These are phyloP conservation scores for Drosophila bocqueti DNA, from an alignment of 1,140 invertebrate genomes.

Conservation along the genomic window DNA sequence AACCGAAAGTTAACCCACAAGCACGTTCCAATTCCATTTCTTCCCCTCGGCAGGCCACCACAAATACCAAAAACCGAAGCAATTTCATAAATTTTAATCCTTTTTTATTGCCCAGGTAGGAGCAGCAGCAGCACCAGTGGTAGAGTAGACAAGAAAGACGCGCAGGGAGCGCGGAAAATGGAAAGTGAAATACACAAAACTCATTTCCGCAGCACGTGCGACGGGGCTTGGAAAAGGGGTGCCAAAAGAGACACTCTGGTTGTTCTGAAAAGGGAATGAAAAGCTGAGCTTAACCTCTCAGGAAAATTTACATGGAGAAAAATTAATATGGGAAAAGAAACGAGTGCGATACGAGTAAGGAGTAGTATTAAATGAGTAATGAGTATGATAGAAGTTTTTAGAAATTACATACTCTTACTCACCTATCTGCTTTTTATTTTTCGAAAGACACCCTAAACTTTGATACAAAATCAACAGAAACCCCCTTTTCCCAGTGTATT, in stretches of 20 bases:
- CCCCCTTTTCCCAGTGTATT: neutral
- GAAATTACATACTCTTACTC: too few species aligned
- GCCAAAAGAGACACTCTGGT: conserved; percentile 15
- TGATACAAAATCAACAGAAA: too few species aligned
- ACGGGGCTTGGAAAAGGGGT: conserved; percentile 7
- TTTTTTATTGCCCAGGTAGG: conserved; percentile 73
- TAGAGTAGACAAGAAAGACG: conserved; percentile 5
- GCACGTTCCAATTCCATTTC: conserved; percentile 67
- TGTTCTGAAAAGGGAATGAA: conserved; percentile 47
- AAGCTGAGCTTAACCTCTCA: conserved; percentile 56
- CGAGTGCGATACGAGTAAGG: neutral
- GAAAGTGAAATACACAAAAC: conserved; percentile 80
- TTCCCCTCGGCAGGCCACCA: conserved; percentile 6
- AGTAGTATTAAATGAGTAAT: neutral
- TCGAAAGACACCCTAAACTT: neutral
- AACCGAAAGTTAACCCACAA: conserved; percentile 54
- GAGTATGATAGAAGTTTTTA: neutral
- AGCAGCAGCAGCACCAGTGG: too few species aligned
- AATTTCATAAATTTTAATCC: conserved; percentile 83
- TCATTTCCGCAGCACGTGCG: conserved; percentile 70
- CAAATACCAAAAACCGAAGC: conserved; percentile 70
- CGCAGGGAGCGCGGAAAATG: conserved; percentile 55
- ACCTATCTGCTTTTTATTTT: fast-evolving
- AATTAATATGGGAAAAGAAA: too few species aligned
- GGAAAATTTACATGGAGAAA: conserved; percentile 4